These are phyloP conservation scores for Dasyornis broadbenti DNA, from an alignment of 2,113 vertebrate species.

Conservation along the genomic window DNA sequence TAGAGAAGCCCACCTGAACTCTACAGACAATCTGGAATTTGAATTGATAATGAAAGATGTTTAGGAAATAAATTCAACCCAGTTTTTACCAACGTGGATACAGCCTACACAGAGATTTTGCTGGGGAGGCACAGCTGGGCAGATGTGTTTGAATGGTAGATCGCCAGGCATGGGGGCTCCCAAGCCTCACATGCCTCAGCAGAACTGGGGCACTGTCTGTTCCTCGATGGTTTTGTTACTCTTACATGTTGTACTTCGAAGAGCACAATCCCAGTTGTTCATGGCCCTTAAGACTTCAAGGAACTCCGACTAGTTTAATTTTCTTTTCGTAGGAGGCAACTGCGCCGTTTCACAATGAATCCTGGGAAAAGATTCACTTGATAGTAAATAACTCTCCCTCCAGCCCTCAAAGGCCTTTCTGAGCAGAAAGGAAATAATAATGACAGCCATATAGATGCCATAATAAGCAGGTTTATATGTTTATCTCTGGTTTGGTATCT, in stretches of 20 bases:
- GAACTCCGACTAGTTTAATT: not conserved
- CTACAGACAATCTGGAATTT: not conserved
- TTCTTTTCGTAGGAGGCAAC: not conserved
- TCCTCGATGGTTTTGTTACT: not conserved
- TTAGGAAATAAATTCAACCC: not conserved
- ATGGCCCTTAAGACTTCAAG: not conserved
- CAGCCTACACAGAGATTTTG: not conserved
- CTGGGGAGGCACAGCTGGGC: not conserved
- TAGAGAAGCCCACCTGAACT: not conserved
- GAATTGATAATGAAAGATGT: not conserved
- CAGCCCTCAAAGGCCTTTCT: not conserved
- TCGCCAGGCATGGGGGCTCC: not conserved
- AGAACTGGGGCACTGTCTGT: not conserved
- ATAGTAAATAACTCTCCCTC: not conserved
- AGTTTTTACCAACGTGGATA: not conserved
- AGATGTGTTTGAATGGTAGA: not conserved
- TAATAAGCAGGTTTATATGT: not conserved
- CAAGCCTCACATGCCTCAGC: not conserved
- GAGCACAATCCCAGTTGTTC: not conserved
- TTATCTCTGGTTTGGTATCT: not conserved
- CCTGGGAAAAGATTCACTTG: not conserved
- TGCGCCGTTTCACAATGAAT: fast-evolving
- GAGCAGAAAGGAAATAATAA: not conserved
- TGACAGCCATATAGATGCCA: not conserved
- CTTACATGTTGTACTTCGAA: not conserved